phyloP scores from a whole-genome alignment of 2,113 vertebrate species.

The Actinemys pallida region DNA sequence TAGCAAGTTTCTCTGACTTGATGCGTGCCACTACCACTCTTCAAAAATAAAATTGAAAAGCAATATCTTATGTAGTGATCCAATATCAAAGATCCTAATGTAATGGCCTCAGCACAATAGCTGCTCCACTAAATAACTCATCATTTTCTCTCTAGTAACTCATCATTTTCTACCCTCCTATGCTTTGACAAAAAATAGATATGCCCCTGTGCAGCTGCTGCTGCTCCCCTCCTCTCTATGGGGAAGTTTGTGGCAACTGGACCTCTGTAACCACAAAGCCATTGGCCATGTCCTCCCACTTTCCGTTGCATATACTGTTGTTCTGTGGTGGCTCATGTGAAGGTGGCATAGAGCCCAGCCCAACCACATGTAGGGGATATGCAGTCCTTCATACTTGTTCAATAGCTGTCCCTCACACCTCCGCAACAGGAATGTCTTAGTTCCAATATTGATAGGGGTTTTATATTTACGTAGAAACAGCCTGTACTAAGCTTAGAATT shows the following conservation, averaged over 20 bases:
- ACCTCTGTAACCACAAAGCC: neutral
- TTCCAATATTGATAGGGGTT: neutral
- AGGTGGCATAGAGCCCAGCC: neutral
- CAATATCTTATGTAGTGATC: neutral
- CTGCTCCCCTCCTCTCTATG: fast-evolving
- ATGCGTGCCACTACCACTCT: neutral
- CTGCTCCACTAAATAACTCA: neutral
- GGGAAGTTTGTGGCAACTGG: neutral
- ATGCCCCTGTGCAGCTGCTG: fast-evolving
- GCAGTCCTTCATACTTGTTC: neutral
- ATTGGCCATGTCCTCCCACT: neutral
- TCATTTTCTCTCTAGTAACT: neutral
- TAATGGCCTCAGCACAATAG: neutral
- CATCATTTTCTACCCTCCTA: neutral
- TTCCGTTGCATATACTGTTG: neutral
- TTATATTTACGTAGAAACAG: neutral
- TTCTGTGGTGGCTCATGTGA: neutral
- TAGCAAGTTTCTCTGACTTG: neutral
- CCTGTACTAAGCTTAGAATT: neutral
- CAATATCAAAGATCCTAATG: neutral
- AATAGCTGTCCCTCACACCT: neutral
- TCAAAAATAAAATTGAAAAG: neutral
- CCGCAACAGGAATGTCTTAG: neutral
- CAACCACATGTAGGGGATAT: neutral
- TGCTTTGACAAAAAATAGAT: neutral